Evolutionary conservation across 2,113 vertebrate species (phyloP).

Genomic region (Poecile atricapillus): DNA sequence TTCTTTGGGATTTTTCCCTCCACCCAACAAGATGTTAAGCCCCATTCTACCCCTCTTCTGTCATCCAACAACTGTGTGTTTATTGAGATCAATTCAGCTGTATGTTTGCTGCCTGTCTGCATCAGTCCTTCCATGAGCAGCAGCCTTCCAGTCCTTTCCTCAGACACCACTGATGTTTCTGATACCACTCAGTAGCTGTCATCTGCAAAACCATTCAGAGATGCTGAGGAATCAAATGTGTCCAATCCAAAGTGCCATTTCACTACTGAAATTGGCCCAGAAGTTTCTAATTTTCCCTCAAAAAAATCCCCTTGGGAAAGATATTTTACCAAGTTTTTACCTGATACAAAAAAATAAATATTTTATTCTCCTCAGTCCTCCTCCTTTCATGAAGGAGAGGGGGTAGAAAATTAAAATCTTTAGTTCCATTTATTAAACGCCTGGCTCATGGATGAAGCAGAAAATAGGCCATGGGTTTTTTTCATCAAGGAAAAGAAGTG

Average conservation of each 20-base stretch:
- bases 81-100: neutral
- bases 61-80: neutral
- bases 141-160: neutral
- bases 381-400: neutral
- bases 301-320: neutral
- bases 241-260: neutral
- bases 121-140: neutral
- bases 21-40: neutral
- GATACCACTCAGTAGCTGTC: neutral
- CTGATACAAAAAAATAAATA: neutral
- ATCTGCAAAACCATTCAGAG: neutral
- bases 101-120: neutral
- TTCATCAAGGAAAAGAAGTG: neutral
- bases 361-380: neutral
- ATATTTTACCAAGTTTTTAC: neutral
- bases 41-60: neutral
- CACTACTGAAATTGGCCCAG: neutral
- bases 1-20: neutral
- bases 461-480: neutral
- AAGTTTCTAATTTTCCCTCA: neutral
- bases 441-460: neutral
- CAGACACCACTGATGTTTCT: neutral
- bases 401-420: neutral
- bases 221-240: neutral
- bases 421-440: neutral